Percentiles rank a stretch among this genome's conserved stretches.
phyloP scores from a whole-genome alignment of 2,797 vertebrate species.

The Mus minutoides region DNA sequence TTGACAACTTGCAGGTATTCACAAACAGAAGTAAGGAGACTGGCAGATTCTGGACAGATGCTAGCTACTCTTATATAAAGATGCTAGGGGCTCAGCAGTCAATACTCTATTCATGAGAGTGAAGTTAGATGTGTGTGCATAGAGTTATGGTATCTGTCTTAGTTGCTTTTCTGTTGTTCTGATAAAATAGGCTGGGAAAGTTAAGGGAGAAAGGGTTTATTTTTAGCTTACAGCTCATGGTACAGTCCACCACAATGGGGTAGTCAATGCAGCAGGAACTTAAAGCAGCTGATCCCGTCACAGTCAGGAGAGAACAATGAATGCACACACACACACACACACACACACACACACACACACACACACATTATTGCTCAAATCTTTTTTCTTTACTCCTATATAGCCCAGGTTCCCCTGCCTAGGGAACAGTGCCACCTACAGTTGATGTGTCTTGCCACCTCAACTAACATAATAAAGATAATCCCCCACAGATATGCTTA shows the following conservation, averaged over 20 bases:
- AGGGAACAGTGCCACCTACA: not conserved
- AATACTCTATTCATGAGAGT: not conserved
- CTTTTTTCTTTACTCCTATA: not conserved
- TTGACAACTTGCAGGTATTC: conserved; percentile 20
- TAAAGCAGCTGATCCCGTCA: not conserved
- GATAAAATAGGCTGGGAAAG: not conserved
- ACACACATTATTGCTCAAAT: not conserved
- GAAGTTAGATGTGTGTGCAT: not conserved
- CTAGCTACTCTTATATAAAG: not conserved
- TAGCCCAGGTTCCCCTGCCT: not conserved
- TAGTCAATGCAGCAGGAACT: not conserved
- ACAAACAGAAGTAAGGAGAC: not conserved
- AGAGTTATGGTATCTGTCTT: not conserved
- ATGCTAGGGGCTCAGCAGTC: not conserved
- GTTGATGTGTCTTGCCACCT: not conserved
- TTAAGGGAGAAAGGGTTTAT: not conserved
- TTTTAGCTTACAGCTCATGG: not conserved
- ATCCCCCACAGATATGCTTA: not conserved
- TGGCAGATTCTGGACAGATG: not conserved
- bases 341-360: too few species aligned
- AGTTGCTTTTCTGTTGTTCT: not conserved
- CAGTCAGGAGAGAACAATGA: not conserved
- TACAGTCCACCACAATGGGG: not conserved
- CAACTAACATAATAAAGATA: not conserved
- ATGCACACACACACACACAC: too few species aligned